Percentiles rank a stretch among this genome's conserved stretches.
These are phyloP conservation scores for Teleopsis dalmanni DNA, from an alignment of 1,140 invertebrate genomes.

Conservation along the genomic window DNA sequence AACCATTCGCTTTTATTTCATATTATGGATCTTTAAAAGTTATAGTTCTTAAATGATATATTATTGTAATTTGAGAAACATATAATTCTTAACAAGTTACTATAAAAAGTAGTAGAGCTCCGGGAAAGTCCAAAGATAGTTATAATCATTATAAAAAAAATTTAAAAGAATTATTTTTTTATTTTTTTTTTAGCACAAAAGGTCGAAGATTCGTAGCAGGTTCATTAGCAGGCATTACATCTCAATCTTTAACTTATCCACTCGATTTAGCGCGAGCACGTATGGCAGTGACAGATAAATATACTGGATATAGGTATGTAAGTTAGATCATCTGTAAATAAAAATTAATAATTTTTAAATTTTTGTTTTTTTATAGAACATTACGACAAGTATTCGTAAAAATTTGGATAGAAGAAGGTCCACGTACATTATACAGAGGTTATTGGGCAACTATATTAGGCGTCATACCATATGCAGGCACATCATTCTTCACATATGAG, in stretches of 20 bases:
- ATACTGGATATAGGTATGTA: conserved; percentile 46
- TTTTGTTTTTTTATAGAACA: conserved; percentile 29
- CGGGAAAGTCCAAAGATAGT: too few relatives aligned
- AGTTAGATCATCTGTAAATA: neutral
- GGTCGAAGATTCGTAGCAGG: conserved; percentile 73
- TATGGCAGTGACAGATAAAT: conserved; percentile 88
- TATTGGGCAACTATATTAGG: conserved; percentile 87
- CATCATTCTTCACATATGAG: conserved; percentile 96
- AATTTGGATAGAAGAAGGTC: conserved; percentile 75
- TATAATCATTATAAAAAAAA: too few relatives aligned
- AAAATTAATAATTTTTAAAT: conserved; percentile 5
- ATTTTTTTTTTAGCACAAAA: conserved; percentile 26
- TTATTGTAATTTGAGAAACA: neutral
- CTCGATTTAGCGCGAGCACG: conserved; percentile 93
- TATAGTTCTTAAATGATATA: neutral
- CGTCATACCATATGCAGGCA: conserved; percentile 94
- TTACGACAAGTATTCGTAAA: conserved; percentile 69
- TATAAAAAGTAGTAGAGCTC: too few relatives aligned
- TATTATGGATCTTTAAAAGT: neutral
- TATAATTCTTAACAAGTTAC: too few relatives aligned
- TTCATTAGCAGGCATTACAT: conserved; percentile 87
- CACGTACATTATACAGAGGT: conserved; percentile 73
- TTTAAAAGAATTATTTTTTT: neutral
- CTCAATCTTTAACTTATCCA: conserved; percentile 90
- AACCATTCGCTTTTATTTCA: neutral